Conservation (phyloP, 2,113 vertebrate species). For the Bos taurus region ARS-UCD2.0 NC_037351.1:53351501-53352000, state of each 20-base stretch:
- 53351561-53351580: not conserved
- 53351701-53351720: not conserved
- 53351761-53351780: not conserved
- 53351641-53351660: not conserved
- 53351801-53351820: not conserved
- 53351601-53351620: not conserved
- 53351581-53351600: not conserved
- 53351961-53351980: not conserved
- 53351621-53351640: not conserved
- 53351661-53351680: not conserved
- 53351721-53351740: not conserved
- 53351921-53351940: not conserved
- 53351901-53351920: not conserved
- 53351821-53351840: not conserved
- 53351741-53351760: not conserved
- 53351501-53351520: not conserved
- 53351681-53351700: not conserved
- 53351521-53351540: not conserved
- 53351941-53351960: not conserved
- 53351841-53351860: fast-evolving
- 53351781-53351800: not conserved
- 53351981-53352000: not conserved
- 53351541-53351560: not conserved
- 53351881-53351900: not conserved
- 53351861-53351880: not conserved